Evolutionary conservation across 2,888 invertebrate species (phyloP).

Genomic region (Villa cingulata): DNA sequence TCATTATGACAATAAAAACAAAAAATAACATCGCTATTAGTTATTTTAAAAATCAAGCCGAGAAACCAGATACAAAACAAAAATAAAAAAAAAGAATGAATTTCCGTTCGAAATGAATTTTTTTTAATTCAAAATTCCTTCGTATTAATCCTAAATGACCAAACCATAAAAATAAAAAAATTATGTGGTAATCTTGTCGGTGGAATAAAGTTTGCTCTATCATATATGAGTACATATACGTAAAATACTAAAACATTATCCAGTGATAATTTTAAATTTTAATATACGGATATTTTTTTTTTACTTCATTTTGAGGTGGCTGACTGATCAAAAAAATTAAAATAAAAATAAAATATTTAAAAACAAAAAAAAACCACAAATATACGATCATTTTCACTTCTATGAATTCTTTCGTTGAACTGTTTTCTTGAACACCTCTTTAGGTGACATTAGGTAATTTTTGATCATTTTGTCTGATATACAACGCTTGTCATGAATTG

Average conservation of each 20-base stretch:
- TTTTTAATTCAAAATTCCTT: conserved; percentile 1
- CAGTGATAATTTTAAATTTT: background rate
- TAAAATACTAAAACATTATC: no score
- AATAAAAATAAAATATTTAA: no score
- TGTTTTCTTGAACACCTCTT: background rate
- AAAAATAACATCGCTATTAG: background rate
- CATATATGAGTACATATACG: no score
- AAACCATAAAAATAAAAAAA: conserved; percentile 6
- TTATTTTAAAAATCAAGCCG: conserved; percentile 1
- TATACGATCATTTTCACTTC: background rate
- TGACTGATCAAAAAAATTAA: no score
- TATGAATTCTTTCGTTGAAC: background rate
- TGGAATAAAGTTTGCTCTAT: no score
- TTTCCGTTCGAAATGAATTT: background rate
- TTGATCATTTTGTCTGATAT: background rate
- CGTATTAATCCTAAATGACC: conserved; percentile 7
- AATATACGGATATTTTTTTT: no score
- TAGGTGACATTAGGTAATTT: background rate
- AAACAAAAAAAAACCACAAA: background rate
- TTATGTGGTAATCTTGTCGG: background rate
- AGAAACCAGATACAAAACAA: background rate
- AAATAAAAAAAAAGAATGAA: no score
- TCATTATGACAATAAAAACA: background rate
- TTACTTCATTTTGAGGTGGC: background rate
- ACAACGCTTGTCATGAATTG: background rate